phyloP scores from a whole-genome alignment of 2,888 invertebrate genomes.

The Branchellion lobata region DNA sequence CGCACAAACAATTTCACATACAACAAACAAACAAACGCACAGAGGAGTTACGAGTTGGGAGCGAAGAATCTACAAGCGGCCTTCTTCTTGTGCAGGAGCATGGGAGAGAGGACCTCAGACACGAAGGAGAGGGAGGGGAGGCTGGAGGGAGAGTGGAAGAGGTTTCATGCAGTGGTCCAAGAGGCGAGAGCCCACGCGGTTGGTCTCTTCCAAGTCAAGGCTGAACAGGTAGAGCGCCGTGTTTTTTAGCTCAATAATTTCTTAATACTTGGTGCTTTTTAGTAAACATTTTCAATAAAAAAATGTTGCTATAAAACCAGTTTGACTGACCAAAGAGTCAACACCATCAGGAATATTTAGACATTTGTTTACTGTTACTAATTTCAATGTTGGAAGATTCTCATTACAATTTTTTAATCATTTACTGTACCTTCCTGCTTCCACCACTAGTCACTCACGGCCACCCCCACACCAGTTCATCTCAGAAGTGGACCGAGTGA shows the following conservation, averaged over 20 bases:
- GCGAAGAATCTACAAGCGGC: constrained; percentile 76
- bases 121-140: constrained; percentile 67
- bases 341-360: too few relatives aligned
- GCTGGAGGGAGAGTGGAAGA: constrained; percentile 72
- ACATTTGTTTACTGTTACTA: too few relatives aligned
- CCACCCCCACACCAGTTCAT: background rate
- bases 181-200: constrained; percentile 76
- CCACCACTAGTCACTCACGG: background rate
- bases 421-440: too few relatives aligned
- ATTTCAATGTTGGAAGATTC: too few relatives aligned
- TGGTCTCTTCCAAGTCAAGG: constrained; percentile 74
- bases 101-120: constrained; percentile 67
- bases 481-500: background rate
- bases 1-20: too few relatives aligned
- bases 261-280: too few relatives aligned
- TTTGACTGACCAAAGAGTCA: too few relatives aligned
- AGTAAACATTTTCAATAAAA: too few relatives aligned
- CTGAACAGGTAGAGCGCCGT: constrained; percentile 55
- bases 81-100: constrained; percentile 72
- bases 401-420: too few relatives aligned
- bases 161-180: constrained; percentile 71
- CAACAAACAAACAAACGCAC: background rate
- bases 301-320: too few relatives aligned
- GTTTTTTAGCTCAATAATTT: background rate
- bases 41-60: constrained; percentile 81